These are phyloP conservation scores for Mus spicilegus DNA, from an alignment of 2,113 vertebrate species.

Conservation along the genomic window DNA sequence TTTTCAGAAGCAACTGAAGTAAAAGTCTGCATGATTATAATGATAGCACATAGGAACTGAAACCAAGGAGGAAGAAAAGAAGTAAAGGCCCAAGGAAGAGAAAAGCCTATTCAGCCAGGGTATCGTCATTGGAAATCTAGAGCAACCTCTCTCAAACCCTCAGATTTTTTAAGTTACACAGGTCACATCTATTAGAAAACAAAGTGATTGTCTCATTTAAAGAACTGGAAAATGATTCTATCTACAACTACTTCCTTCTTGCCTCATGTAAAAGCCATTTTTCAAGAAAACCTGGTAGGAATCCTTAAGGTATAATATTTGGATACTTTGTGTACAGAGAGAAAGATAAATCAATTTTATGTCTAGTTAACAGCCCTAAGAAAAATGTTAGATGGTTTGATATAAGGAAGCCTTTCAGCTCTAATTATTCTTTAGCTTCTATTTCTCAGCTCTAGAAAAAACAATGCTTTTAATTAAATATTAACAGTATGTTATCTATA, in stretches of 20 bases:
- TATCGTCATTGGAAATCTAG: slow-evolving; percentile 26
- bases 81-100: background rate
- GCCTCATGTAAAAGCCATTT: slow-evolving; percentile 32
- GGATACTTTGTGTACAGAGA: slow-evolving; percentile 44
- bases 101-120: background rate
- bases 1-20: slow-evolving; percentile 41
- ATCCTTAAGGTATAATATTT: slow-evolving; percentile 45
- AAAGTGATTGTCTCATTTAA: slow-evolving; percentile 65
- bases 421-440: slow-evolving; percentile 50
- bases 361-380: slow-evolving; percentile 42
- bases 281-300: slow-evolving; percentile 41
- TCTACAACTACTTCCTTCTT: slow-evolving; percentile 56
- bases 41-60: background rate
- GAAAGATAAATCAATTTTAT: slow-evolving; percentile 56
- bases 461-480: slow-evolving; percentile 59
- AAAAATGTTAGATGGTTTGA: slow-evolving; percentile 50
- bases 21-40: slow-evolving; percentile 18
- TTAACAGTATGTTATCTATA: slow-evolving; percentile 41
- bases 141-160: slow-evolving; percentile 30
- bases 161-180: slow-evolving; percentile 25
- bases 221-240: slow-evolving; percentile 54
- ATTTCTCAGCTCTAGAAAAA: slow-evolving; percentile 54
- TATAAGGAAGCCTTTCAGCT: slow-evolving; percentile 49
- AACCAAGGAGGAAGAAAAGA: background rate
- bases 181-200: slow-evolving; percentile 53